These are phyloP conservation scores for Aeoliscus strigatus DNA, from an alignment of 2,797 vertebrate species.

Conservation along the genomic window DNA sequence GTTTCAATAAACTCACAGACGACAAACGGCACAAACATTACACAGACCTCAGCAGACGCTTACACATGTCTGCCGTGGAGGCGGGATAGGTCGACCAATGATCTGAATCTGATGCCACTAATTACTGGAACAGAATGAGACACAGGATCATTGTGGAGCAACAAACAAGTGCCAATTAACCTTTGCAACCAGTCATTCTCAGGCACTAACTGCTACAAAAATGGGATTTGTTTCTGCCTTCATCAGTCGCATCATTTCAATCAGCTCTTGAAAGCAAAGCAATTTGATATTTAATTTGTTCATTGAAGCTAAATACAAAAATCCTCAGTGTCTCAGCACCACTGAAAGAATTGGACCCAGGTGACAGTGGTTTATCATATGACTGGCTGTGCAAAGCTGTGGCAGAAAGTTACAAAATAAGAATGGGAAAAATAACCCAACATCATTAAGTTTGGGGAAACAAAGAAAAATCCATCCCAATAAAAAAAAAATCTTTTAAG, in stretches of 20 bases:
- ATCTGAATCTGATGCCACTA: conserved; percentile 33
- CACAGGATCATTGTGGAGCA: conserved; percentile 12
- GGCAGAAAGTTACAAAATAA: conserved; percentile 1
- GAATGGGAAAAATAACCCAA: background rate
- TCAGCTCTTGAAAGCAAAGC: no score
- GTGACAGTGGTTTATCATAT: no score
- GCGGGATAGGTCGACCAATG: conserved; percentile 22
- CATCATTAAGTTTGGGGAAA: background rate
- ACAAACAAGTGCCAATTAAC: conserved; percentile 32
- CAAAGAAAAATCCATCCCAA: no score
- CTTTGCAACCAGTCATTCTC: conserved; percentile 13
- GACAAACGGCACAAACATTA: conserved; percentile 54
- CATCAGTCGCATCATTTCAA: no score
- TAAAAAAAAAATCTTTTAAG: no score
- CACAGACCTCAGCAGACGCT: conserved; percentile 54
- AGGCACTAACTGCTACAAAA: conserved; percentile 6
- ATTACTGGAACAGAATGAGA: conserved; percentile 35
- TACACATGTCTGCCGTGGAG: conserved; percentile 50
- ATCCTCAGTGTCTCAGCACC: no score
- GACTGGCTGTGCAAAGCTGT: no score
- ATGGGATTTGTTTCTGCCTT: no score
- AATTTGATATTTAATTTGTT: no score
- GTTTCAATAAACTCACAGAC: conserved; percentile 42
- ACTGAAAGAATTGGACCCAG: no score
- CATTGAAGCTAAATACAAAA: no score